Evolutionary conservation across 1,140 invertebrate species (phyloP).

Genomic region (Alviniconcha marisindica): DNA sequence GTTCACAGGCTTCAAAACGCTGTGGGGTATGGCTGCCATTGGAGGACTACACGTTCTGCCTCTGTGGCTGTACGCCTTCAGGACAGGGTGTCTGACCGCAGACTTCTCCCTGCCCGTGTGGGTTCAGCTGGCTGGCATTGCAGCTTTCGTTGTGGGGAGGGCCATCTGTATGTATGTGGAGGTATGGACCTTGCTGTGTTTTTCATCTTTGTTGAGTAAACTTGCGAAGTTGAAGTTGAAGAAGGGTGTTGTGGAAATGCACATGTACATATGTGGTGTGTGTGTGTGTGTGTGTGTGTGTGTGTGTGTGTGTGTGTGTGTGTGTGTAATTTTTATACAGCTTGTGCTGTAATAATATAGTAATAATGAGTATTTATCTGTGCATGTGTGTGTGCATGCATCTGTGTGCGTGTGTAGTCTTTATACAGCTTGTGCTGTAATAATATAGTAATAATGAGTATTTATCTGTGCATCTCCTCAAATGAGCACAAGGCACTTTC

Average conservation of each 20-base stretch:
- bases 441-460: too few relatives aligned
- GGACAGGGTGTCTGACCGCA: constrained; percentile 36
- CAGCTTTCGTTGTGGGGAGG: constrained; percentile 54
- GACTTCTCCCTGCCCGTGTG: constrained; percentile 36
- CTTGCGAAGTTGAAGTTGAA: too few relatives aligned
- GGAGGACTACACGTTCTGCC: constrained; percentile 58
- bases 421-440: too few relatives aligned
- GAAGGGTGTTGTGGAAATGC: neutral
- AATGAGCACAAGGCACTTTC: too few relatives aligned
- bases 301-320: constrained; percentile 31
- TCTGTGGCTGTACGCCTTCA: constrained; percentile 56
- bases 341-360: too few relatives aligned
- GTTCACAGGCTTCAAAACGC: constrained; percentile 64
- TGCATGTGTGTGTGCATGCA: neutral
- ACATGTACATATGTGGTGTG: constrained; percentile 18
- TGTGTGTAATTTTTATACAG: neutral
- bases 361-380: too few relatives aligned
- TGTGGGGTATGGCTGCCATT: constrained; percentile 57
- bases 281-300: constrained; percentile 38
- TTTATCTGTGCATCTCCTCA: too few relatives aligned
- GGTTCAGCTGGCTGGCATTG: constrained; percentile 41
- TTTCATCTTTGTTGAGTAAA: too few relatives aligned
- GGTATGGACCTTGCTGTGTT: constrained; percentile 45
- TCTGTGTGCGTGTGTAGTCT: constrained; percentile 11
- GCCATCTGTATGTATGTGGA: constrained; percentile 56